Conservation (phyloP, 2,113 vertebrate genomes). For the Orcinus orca region DNA sequence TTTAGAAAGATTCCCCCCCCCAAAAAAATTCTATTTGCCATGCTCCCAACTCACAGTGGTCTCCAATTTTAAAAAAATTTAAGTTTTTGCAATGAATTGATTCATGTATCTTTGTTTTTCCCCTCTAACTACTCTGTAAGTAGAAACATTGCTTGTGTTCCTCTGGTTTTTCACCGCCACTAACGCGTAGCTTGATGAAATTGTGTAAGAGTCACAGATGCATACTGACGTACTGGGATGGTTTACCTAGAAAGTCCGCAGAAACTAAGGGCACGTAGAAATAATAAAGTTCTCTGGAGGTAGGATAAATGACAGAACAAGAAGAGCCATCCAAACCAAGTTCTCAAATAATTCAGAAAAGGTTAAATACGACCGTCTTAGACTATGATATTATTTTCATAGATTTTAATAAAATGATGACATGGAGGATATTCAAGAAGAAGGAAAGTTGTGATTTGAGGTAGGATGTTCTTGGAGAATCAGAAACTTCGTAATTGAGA, state of each 20-base stretch:
- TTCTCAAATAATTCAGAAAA: not conserved
- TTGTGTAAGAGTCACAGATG: not conserved
- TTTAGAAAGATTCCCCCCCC: not conserved
- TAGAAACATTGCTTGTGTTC: not conserved
- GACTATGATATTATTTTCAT: not conserved
- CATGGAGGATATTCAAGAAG: too few species aligned
- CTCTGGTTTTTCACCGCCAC: not conserved
- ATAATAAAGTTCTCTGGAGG: not conserved
- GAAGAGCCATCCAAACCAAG: fast-evolving
- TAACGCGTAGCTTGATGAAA: not conserved
- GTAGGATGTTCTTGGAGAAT: not conserved
- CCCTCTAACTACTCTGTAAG: too few species aligned
- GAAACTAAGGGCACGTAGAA: not conserved
- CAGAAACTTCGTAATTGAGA: not conserved
- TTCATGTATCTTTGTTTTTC: not conserved
- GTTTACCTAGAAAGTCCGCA: not conserved
- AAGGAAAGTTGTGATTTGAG: too few species aligned
- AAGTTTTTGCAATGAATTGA: not conserved
- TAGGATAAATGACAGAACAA: not conserved
- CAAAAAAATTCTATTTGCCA: not conserved
- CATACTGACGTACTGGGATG: fast-evolving
- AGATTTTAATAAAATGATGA: not conserved
- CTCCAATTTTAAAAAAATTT: not conserved
- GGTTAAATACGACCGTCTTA: not conserved
- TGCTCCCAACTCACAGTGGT: too few species aligned